Evolutionary conservation across 2,888 invertebrate species (phyloP).

Genomic region (Pterostichus madidus): DNA sequence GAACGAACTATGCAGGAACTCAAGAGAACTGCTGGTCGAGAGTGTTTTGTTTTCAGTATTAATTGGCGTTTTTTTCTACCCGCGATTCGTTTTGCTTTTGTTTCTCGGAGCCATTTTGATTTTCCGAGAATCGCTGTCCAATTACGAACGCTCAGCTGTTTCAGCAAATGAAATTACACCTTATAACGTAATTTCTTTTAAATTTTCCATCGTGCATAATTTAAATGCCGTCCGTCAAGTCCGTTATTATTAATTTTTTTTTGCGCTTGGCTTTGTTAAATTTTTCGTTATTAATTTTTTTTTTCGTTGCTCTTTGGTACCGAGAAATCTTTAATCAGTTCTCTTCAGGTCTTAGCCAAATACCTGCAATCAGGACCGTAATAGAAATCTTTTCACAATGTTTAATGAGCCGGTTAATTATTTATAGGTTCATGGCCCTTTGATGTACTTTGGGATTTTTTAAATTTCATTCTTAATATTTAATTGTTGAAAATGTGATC

Average conservation of each 20-base stretch:
- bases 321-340: constrained; percentile 51
- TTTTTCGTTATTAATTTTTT: constrained; percentile 66
- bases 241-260: constrained; percentile 66
- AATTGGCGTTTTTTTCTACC: constrained; percentile 74
- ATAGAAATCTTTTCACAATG: neutral
- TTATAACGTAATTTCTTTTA: constrained; percentile 74
- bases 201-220: constrained; percentile 72
- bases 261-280: constrained; percentile 69
- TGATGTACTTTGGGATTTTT: no score
- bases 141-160: constrained; percentile 74
- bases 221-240: constrained; percentile 68
- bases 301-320: constrained; percentile 23
- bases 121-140: constrained; percentile 75
- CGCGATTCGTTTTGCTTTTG: constrained; percentile 72
- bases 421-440: no score
- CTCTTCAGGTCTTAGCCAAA: neutral
- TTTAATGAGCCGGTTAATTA: no score
- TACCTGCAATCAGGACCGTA: neutral
- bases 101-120: constrained; percentile 76
- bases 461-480: no score
- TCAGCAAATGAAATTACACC: constrained; percentile 75
- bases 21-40: constrained; percentile 60
- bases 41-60: constrained; percentile 76
- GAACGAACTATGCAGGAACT: constrained; percentile 68
- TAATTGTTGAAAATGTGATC: no score